Conservation (phyloP, 2,113 vertebrate genomes). For the Odobenus rosmarus region DNA sequence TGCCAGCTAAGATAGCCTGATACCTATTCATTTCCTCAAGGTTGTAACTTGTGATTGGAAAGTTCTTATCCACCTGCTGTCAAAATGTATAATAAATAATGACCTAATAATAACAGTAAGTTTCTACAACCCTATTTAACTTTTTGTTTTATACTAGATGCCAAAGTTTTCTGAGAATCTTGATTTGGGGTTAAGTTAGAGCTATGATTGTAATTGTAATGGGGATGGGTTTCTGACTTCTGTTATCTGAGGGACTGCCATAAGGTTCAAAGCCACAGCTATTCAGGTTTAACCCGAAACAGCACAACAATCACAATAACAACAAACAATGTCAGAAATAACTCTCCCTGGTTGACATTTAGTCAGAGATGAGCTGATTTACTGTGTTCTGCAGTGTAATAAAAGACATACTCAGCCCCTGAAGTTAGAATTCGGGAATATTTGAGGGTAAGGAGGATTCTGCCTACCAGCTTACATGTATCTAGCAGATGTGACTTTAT, state of each 20-base stretch:
- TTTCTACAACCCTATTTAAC: neutral
- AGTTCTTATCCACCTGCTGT: neutral
- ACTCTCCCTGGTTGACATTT: neutral
- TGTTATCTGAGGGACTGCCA: neutral
- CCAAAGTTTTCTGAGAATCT: neutral
- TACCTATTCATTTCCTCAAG: conserved; percentile 47
- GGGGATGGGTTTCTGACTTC: neutral
- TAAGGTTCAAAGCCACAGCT: conserved; percentile 10
- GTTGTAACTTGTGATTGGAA: conserved; percentile 23
- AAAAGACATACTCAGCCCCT: neutral
- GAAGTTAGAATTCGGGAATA: neutral
- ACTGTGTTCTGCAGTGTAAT: neutral
- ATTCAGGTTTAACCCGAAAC: conserved; percentile 10
- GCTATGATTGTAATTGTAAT: neutral
- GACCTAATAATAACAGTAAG: neutral
- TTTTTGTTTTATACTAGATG: conserved; percentile 35
- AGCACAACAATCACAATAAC: neutral
- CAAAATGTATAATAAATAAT: conserved; percentile 31
- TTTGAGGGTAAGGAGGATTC: neutral
- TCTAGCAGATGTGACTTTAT: neutral
- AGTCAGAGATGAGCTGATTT: neutral
- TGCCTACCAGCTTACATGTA: neutral
- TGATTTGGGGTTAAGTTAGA: neutral
- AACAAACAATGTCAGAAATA: neutral
- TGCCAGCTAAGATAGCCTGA: neutral